Percentiles rank a stretch among this genome's conserved stretches.
phyloP scores from a whole-genome alignment of 2,888 invertebrate genomes.

The Parnassius glacialis region DNA sequence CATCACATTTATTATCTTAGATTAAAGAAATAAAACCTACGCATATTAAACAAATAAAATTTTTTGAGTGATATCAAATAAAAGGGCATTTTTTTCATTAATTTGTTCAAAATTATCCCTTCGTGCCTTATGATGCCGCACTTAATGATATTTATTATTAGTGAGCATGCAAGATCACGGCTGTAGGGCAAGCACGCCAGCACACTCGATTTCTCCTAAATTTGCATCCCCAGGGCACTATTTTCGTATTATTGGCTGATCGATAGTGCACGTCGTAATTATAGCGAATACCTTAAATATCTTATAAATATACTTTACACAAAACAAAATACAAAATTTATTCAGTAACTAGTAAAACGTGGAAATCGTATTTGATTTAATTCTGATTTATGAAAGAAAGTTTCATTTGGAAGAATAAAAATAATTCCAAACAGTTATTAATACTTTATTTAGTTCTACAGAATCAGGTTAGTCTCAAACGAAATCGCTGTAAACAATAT shows the following conservation, averaged over 20 bases:
- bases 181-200: conserved; percentile 67
- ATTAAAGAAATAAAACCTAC: too few species aligned
- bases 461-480: conserved; percentile 42
- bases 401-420: too few species aligned
- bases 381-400: too few species aligned
- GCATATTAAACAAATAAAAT: not conserved
- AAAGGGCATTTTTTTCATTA: not conserved
- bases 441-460: conserved; percentile 4
- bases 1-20: too few species aligned
- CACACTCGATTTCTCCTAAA: conserved; percentile 75
- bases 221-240: conserved; percentile 68
- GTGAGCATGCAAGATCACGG: conserved; percentile 58
- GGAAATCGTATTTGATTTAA: too few species aligned
- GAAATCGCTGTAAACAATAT: conserved; percentile 61
- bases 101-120: conserved; percentile 38
- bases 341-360: too few species aligned
- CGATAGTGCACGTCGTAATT: conserved; percentile 76
- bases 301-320: not conserved
- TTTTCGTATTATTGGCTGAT: conserved; percentile 70
- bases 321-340: not conserved
- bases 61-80: not conserved
- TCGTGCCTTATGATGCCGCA: conserved; percentile 61
- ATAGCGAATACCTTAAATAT: conserved; percentile 52
- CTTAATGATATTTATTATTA: conserved; percentile 58
- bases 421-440: conserved; percentile 1